phyloP scores from a whole-genome alignment of 2,113 vertebrate species.

The Montifringilla adamsi region DNA sequence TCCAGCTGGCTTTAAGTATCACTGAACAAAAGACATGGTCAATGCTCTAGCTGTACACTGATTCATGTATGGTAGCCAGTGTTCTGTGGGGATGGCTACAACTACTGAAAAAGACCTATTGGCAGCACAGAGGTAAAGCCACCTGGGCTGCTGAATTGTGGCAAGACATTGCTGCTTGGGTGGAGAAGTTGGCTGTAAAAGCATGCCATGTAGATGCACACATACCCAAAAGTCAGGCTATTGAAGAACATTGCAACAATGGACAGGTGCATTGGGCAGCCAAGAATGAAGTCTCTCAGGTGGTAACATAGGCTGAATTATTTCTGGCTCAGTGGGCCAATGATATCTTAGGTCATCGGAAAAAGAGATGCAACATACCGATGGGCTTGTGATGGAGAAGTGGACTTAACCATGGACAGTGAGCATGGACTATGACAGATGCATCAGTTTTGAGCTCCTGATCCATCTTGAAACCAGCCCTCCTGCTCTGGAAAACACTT shows the following conservation, averaged over 20 bases:
- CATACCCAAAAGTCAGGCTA: background rate
- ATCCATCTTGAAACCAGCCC: background rate
- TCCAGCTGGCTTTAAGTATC: background rate
- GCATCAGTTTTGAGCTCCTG: background rate
- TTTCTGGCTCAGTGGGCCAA: background rate
- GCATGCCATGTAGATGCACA: background rate
- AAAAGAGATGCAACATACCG: background rate
- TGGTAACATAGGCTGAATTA: background rate
- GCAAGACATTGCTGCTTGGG: background rate
- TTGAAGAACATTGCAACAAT: background rate
- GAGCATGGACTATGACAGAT: background rate
- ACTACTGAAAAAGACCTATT: background rate
- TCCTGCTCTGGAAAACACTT: background rate
- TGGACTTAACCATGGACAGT: background rate
- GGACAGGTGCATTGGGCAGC: background rate
- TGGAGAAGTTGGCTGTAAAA: background rate
- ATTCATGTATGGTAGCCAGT: background rate
- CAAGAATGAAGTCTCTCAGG: background rate
- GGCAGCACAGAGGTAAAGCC: background rate
- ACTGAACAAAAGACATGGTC: background rate
- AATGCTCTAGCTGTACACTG: background rate
- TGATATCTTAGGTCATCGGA: background rate
- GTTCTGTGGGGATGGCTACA: background rate
- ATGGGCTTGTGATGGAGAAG: background rate
- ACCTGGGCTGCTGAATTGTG: background rate